A percentile compares a stretch with the other conserved stretches of the same genome.
These are phyloP conservation scores for Rissa tridactyla DNA, from an alignment of 2,113 vertebrate genomes.

Conservation along the genomic window DNA sequence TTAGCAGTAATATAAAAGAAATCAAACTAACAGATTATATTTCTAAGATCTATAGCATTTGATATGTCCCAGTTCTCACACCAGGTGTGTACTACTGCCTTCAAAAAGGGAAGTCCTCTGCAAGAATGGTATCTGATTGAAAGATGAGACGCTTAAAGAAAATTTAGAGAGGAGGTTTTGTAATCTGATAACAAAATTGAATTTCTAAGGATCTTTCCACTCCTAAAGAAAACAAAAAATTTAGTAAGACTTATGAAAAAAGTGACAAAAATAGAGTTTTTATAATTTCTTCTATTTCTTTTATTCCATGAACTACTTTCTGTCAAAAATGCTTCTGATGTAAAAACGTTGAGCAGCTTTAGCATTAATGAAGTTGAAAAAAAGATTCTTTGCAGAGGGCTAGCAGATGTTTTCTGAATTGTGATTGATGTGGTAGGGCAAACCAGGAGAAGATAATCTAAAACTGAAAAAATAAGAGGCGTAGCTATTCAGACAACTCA, in stretches of 20 bases:
- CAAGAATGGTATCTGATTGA: not conserved
- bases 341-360: not conserved
- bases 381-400: not conserved
- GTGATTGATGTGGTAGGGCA: constrained; percentile 21
- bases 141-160: not conserved
- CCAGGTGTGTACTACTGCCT: not conserved
- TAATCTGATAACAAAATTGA: not conserved
- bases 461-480: constrained; percentile 22
- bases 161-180: not conserved
- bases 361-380: not conserved
- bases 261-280: not conserved
- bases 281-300: not conserved
- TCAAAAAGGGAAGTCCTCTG: not conserved
- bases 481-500: not conserved
- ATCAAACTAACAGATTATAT: not conserved
- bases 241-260: not conserved
- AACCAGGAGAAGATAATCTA: constrained; percentile 17
- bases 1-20: not conserved
- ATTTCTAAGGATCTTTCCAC: not conserved
- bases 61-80: not conserved
- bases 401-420: constrained; percentile 46
- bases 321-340: not conserved
- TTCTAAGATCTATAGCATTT: not conserved
- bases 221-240: not conserved
- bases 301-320: not conserved